These are phyloP conservation scores for Hiodon alosoides DNA, from an alignment of 2,113 vertebrate genomes.

Conservation along the genomic window DNA sequence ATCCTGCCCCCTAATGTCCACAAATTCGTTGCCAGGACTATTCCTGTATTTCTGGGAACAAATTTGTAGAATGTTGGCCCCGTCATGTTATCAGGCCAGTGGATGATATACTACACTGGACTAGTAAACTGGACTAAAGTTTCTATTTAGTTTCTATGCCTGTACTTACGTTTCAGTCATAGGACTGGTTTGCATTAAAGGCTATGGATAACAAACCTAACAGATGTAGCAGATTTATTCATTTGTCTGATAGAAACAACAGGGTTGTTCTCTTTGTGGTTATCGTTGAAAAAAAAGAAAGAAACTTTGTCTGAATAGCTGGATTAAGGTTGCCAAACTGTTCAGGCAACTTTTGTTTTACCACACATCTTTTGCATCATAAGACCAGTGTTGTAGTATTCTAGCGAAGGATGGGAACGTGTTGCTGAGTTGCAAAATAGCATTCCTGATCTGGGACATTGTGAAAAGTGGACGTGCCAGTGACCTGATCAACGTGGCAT, in stretches of 20 bases:
- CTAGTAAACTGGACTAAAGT: neutral
- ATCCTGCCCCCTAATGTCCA: neutral
- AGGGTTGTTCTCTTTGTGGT: too few species aligned
- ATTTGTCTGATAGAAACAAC: too few species aligned
- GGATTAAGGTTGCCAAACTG: neutral
- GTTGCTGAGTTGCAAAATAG: neutral
- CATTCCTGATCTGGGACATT: neutral
- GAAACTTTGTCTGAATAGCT: too few species aligned
- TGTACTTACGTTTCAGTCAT: neutral
- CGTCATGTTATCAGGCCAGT: neutral
- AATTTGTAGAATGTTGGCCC: slow-evolving; percentile 7
- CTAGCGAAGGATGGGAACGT: neutral
- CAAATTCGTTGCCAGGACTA: neutral
- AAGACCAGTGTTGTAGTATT: neutral
- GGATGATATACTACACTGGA: slow-evolving; percentile 1
- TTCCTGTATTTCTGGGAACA: neutral
- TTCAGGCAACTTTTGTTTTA: neutral
- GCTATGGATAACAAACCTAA: neutral
- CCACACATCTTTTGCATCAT: neutral
- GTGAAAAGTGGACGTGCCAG: neutral
- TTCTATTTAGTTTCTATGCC: neutral
- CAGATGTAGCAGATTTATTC: neutral
- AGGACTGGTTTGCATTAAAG: neutral
- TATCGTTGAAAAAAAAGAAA: too few species aligned
- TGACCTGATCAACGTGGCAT: neutral